Conservation (phyloP, 2,888 invertebrate genomes). For the Nysson spinosus region DNA sequence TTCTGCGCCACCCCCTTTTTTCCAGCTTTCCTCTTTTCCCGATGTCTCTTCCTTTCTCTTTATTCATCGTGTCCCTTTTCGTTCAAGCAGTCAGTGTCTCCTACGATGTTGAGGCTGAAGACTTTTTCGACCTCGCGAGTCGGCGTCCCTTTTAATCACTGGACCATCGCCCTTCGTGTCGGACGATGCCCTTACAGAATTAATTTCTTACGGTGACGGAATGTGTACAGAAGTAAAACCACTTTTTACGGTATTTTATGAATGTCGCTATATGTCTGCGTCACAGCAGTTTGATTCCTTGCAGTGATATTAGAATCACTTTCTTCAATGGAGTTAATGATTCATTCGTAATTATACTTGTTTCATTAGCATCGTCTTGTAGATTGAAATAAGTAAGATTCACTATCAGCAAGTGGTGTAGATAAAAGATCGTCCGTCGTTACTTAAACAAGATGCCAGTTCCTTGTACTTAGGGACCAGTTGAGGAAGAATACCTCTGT, state of each 20-base stretch:
- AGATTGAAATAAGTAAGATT: not conserved
- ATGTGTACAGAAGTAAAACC: too few species aligned
- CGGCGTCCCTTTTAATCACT: slow-evolving; percentile 64
- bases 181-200: slow-evolving; percentile 42
- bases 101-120: slow-evolving; percentile 35
- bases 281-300: too few species aligned
- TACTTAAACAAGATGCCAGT: slow-evolving; percentile 13
- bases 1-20: slow-evolving; percentile 28
- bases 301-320: not conserved
- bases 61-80: slow-evolving; percentile 19
- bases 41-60: slow-evolving; percentile 10
- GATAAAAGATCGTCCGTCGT: slow-evolving; percentile 5
- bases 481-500: slow-evolving; percentile 56
- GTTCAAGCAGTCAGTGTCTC: slow-evolving; percentile 34
- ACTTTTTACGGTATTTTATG: too few species aligned
- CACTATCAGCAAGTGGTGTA: not conserved
- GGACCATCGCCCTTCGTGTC: slow-evolving; percentile 41
- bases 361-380: not conserved
- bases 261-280: too few species aligned
- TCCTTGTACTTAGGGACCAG: slow-evolving; percentile 4
- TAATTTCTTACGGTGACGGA: slow-evolving; percentile 36
- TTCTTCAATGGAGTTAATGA: too few species aligned
- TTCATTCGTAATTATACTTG: too few species aligned
- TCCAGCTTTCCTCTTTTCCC: slow-evolving; percentile 27
- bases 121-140: slow-evolving; percentile 48